Evolutionary conservation across 2,797 vertebrate genomes (phyloP).

Genomic region (Intellagama lesueurii): DNA sequence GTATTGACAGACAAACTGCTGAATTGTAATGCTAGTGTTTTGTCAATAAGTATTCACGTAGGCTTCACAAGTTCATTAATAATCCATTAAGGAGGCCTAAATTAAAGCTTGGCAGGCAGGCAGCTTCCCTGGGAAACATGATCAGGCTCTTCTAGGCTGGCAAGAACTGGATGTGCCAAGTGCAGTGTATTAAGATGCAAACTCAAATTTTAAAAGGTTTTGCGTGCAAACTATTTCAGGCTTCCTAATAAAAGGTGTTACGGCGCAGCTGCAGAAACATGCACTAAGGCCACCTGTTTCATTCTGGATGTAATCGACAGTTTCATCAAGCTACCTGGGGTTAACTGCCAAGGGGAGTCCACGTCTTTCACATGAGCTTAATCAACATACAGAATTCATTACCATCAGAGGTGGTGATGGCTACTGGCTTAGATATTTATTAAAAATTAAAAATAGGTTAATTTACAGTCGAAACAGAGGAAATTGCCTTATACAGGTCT

Average conservation of each 20-base stretch:
- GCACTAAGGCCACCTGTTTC: neutral
- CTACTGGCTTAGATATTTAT: neutral
- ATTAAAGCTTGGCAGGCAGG: slow-evolving; percentile 65
- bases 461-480: neutral
- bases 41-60: slow-evolving; percentile 61
- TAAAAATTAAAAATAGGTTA: neutral
- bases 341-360: neutral
- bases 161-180: slow-evolving; percentile 58
- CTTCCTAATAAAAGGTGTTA: slow-evolving; percentile 39
- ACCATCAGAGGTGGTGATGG: neutral
- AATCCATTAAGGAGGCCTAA: slow-evolving; percentile 63
- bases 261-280: slow-evolving; percentile 45
- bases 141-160: slow-evolving; percentile 54
- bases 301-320: neutral
- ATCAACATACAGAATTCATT: neutral
- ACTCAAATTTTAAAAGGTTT: slow-evolving; percentile 49
- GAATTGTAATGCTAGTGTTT: slow-evolving; percentile 65
- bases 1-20: slow-evolving; percentile 50
- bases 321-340: slow-evolving; percentile 23
- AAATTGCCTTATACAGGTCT: neutral
- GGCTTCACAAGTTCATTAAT: slow-evolving; percentile 68
- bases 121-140: slow-evolving; percentile 59
- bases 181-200: slow-evolving; percentile 39
- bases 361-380: neutral
- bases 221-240: slow-evolving; percentile 46